Conservation (phyloP, 2,113 vertebrate species). For the Alethe diademata region DNA sequence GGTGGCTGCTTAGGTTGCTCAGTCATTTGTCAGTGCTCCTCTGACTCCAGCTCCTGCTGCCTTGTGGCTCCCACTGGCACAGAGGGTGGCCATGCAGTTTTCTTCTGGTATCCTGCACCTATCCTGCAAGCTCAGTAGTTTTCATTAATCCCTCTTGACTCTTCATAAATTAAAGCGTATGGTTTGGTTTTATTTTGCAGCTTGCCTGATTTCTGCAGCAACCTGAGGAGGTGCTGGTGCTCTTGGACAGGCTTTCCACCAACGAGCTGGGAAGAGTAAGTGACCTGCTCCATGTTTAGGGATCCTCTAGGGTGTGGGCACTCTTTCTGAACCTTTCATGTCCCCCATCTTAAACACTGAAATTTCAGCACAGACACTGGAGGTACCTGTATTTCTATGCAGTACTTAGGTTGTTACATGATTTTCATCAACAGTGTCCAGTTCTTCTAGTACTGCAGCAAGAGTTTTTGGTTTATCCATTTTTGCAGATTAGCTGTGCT, state of each 20-base stretch:
- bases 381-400: neutral
- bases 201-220: neutral
- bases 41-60: neutral
- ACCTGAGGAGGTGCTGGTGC: neutral
- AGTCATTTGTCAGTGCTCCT: neutral
- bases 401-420: neutral
- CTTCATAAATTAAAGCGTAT: neutral
- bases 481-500: neutral
- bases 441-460: neutral
- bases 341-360: neutral
- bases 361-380: neutral
- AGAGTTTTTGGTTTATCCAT: neutral
- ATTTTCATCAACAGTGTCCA: neutral
- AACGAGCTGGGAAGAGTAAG: slow-evolving; percentile 50
- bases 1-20: neutral
- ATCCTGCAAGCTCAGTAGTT: neutral
- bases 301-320: neutral
- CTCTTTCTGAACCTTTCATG: neutral
- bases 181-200: neutral
- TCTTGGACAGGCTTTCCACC: neutral
- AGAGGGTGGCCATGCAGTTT: accelerated
- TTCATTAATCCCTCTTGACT: neutral
- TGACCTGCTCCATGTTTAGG: neutral
- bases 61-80: neutral
- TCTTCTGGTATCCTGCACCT: neutral